Evolutionary conservation across 2,888 invertebrate species (phyloP).

Genomic region (Chrysodeixis includens): DNA sequence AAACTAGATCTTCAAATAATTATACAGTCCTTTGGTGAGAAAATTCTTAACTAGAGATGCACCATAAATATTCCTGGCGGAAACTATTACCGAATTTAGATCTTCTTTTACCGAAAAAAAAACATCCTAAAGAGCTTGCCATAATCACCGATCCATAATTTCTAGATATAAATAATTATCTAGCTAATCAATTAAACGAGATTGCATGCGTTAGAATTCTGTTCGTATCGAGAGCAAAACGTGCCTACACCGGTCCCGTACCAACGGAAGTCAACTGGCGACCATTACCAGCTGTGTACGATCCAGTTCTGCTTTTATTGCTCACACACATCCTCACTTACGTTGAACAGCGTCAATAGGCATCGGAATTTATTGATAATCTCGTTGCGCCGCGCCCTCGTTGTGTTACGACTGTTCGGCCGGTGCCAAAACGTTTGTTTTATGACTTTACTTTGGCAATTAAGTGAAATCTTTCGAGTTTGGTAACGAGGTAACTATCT

Average conservation of each 20-base stretch:
- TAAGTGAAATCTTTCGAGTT: conserved; percentile 41
- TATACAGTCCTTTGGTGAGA: conserved; percentile 2
- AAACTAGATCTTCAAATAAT: conserved; percentile 4
- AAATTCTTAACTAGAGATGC: not conserved
- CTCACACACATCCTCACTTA: conserved; percentile 52
- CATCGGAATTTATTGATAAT: conserved; percentile 42
- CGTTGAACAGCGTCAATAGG: conserved; percentile 31
- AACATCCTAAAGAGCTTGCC: not conserved
- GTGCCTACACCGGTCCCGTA: conserved; percentile 16
- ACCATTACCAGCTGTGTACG: conserved; percentile 37
- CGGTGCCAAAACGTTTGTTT: conserved; percentile 55
- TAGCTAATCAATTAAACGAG: conserved; percentile 25
- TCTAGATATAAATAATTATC: conserved; percentile 15
- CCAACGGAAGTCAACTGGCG: conserved; percentile 46
- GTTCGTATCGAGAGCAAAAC: conserved; percentile 39
- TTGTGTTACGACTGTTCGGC: conserved; percentile 18
- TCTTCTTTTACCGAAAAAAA: not conserved
- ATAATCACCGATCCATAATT: conserved; percentile 17
- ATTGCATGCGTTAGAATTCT: conserved; percentile 6
- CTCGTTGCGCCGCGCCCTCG: conserved; percentile 34
- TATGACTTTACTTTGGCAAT: conserved; percentile 45
- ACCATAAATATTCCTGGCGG: not conserved
- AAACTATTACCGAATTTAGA: conserved; percentile 8
- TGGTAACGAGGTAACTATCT: conserved; percentile 37
- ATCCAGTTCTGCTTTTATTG: conserved; percentile 57